A percentile compares a stretch with the other conserved stretches of the same genome.
Evolutionary conservation across 2,797 vertebrate genomes (phyloP).

Genomic region (Aythya fuligula): DNA sequence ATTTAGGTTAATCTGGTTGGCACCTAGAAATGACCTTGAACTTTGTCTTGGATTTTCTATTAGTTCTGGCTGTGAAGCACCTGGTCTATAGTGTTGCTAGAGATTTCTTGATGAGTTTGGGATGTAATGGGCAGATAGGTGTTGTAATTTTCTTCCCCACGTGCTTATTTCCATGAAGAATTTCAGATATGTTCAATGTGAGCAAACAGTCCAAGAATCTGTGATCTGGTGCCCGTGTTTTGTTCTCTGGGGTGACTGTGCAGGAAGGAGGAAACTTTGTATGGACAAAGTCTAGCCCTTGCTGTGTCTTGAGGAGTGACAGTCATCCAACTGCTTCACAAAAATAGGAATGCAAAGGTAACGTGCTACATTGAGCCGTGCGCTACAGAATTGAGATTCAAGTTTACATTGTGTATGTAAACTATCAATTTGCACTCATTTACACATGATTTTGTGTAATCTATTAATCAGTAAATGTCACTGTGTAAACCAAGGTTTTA

Average conservation of each 20-base stretch:
- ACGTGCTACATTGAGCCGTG: not conserved
- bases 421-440: slow-evolving; percentile 57
- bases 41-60: not conserved
- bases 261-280: not conserved
- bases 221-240: not conserved
- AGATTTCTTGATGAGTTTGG: not conserved
- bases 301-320: not conserved
- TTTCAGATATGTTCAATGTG: not conserved
- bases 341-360: not conserved
- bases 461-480: slow-evolving; percentile 65
- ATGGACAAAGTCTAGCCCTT: not conserved
- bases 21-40: not conserved
- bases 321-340: not conserved
- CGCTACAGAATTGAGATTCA: not conserved
- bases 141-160: not conserved
- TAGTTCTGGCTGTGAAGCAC: not conserved
- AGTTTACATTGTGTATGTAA: slow-evolving; percentile 44
- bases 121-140: not conserved
- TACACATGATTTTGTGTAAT: slow-evolving; percentile 57
- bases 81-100: not conserved
- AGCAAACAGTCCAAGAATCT: not conserved
- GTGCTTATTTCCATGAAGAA: accelerated
- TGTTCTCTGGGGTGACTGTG: not conserved
- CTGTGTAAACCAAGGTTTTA: slow-evolving; percentile 41
- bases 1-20: not conserved